These are phyloP conservation scores for Halcyon senegalensis DNA, from an alignment of 2,113 vertebrate species.

Conservation along the genomic window DNA sequence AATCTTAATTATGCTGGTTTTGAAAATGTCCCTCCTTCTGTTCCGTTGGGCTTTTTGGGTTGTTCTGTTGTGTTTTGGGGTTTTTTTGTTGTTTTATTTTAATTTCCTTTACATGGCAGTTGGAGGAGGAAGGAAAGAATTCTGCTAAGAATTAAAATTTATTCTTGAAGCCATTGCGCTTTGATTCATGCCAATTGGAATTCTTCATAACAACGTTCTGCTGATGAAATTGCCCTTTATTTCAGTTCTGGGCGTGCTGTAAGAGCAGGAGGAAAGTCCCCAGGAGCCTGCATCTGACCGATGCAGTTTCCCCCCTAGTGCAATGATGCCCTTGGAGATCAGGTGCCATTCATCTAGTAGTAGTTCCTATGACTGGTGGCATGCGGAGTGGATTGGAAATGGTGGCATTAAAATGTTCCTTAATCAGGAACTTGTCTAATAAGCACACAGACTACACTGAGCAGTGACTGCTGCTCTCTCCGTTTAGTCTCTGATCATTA, in stretches of 20 bases:
- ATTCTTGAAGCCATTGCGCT: neutral
- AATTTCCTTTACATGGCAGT: neutral
- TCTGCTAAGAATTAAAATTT: neutral
- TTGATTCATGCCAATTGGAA: neutral
- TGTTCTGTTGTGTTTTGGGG: too few relatives aligned
- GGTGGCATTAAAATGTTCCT: neutral
- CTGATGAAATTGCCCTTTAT: neutral
- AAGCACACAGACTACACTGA: neutral
- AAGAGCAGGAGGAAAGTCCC: neutral
- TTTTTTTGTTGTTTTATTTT: neutral
- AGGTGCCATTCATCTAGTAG: neutral
- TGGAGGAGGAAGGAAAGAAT: neutral
- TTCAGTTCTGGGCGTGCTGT: neutral
- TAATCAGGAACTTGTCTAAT: neutral
- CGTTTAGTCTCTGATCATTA: neutral
- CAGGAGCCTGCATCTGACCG: neutral
- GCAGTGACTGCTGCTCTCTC: neutral
- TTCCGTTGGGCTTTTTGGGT: neutral
- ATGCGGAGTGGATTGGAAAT: neutral
- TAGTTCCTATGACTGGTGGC: neutral
- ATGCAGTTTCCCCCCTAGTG: neutral
- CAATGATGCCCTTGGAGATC: neutral
- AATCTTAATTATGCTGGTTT: neutral
- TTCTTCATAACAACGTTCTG: neutral
- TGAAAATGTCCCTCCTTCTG: neutral